These are phyloP conservation scores for Loripinus fragilis DNA, from an alignment of 2,888 invertebrate genomes.

Conservation along the genomic window DNA sequence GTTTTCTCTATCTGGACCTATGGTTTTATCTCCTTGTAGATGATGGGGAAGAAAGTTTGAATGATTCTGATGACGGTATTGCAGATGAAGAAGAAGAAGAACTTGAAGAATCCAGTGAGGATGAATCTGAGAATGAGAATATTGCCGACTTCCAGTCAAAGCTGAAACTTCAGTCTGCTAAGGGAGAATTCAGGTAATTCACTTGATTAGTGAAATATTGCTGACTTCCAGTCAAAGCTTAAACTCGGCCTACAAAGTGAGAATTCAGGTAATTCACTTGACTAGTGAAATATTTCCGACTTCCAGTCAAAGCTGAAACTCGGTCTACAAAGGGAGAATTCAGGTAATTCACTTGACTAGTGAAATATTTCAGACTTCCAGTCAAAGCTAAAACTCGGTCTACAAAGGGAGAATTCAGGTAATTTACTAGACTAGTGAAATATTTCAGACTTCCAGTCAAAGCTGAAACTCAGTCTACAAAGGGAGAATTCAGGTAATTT, in stretches of 20 bases:
- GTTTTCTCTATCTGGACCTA: no score
- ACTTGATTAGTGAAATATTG: no score
- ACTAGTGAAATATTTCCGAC: slow-evolving; percentile 36
- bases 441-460: no score
- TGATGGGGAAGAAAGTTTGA: neutral
- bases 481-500: no score
- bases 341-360: no score
- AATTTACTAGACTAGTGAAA: no score
- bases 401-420: no score
- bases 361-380: no score
- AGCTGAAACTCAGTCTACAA: no score
- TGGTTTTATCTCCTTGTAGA: neutral
- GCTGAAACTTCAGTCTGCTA: slow-evolving; percentile 14
- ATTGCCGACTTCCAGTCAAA: slow-evolving; percentile 41
- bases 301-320: no score
- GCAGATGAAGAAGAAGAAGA: slow-evolving; percentile 16
- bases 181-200: slow-evolving; percentile 34
- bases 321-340: no score
- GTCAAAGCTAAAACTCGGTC: no score
- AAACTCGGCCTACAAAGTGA: slow-evolving; percentile 5
- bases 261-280: slow-evolving; percentile 43
- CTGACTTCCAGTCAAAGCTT: slow-evolving; percentile 40
- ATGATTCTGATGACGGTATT: slow-evolving; percentile 44
- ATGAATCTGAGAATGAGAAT: slow-evolving; percentile 43
- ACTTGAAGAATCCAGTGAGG: slow-evolving; percentile 21